Conservation (phyloP, 2,888 invertebrate species). For the Drosophila limbata region DNA sequence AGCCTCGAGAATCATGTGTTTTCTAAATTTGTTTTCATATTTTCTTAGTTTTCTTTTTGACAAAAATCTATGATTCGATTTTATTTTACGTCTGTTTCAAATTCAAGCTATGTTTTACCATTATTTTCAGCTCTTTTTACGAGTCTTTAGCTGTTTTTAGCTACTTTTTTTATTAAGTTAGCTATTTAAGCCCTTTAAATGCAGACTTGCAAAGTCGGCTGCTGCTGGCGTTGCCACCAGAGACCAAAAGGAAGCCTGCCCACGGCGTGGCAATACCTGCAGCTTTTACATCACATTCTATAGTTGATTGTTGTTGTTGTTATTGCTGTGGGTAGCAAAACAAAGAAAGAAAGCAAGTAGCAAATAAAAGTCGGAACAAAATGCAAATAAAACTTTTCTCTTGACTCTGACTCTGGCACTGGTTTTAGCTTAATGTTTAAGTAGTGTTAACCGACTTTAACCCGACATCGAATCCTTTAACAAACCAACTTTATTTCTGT, state of each 20-base stretch:
- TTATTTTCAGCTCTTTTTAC: too few relatives aligned
- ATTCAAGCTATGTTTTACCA: too few relatives aligned
- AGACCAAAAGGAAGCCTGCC: constrained; percentile 21
- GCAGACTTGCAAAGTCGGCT: constrained; percentile 12
- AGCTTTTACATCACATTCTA: constrained; percentile 59
- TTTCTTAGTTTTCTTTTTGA: too few relatives aligned
- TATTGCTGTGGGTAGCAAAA: constrained; percentile 19
- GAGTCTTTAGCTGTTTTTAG: too few relatives aligned
- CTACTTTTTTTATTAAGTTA: background rate
- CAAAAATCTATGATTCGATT: too few relatives aligned
- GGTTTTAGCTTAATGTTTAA: constrained; percentile 40
- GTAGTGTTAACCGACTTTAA: constrained; percentile 39
- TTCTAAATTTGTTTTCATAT: too few relatives aligned
- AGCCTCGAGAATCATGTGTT: too few relatives aligned
- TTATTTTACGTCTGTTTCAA: too few relatives aligned
- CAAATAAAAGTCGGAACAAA: constrained; percentile 60
- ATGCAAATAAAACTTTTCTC: constrained; percentile 71
- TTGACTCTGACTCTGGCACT: constrained; percentile 15
- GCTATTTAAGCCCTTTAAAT: too few relatives aligned
- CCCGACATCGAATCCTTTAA: constrained; percentile 24
- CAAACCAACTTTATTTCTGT: constrained; percentile 7
- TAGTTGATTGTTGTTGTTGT: constrained; percentile 30
- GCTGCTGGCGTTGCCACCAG: constrained; percentile 33
- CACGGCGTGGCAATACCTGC: constrained; percentile 56
- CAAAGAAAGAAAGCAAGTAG: constrained; percentile 1